phyloP scores from a whole-genome alignment of 2,888 invertebrate species.

The Pachliopta kotzebuea region DNA sequence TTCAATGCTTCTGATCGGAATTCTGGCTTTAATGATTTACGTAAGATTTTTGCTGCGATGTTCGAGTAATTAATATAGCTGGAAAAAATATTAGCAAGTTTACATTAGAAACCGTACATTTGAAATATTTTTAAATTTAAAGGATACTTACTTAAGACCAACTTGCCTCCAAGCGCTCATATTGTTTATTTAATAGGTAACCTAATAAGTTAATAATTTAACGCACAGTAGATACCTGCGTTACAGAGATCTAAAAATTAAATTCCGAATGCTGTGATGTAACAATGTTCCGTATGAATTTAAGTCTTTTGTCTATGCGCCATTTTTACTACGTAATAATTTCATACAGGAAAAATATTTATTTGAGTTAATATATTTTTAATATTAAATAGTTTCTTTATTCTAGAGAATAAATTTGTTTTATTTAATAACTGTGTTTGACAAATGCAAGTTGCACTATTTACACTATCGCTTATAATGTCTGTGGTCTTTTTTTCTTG shows the following conservation, averaged over 20 bases:
- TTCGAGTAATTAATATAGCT: constrained; percentile 98
- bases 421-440: no score
- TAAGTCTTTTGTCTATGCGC: neutral
- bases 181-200: constrained; percentile 36
- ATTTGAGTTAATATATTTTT: neutral
- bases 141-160: constrained; percentile 87
- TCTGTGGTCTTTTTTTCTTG: neutral
- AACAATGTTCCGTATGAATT: constrained; percentile 34
- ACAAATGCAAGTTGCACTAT: neutral
- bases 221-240: constrained; percentile 35
- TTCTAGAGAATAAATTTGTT: no score
- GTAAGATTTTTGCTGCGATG: constrained; percentile 92
- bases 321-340: neutral
- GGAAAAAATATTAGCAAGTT: constrained; percentile 38
- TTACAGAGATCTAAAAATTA: constrained; percentile 30
- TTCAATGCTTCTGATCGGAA: constrained; percentile 86
- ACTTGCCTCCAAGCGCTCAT: constrained; percentile 93
- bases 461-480: neutral
- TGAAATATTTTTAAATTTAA: neutral
- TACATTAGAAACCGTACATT: neutral
- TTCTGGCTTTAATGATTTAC: constrained; percentile 90
- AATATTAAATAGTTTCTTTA: no score
- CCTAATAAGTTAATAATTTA: neutral
- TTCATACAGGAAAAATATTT: neutral
- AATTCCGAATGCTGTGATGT: constrained; percentile 46